Percentiles rank a stretch among this genome's conserved stretches.
phyloP scores from a whole-genome alignment of 2,888 invertebrate genomes.

The Hyles lineata region DNA sequence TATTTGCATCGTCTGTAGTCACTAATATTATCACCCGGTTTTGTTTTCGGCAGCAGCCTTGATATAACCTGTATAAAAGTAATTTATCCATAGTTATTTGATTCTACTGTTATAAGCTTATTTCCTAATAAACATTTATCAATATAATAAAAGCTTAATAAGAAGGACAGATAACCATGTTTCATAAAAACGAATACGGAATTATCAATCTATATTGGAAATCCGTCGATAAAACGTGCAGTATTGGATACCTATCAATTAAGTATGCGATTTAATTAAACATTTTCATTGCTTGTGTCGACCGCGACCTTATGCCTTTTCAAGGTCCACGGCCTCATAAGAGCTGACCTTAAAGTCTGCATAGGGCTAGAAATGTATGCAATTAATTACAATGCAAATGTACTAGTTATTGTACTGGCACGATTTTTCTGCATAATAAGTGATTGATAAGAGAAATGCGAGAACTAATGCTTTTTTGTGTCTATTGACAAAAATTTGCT shows the following conservation, averaged over 20 bases:
- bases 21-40: too few relatives aligned
- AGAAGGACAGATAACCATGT: too few relatives aligned
- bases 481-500: too few relatives aligned
- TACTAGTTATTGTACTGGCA: background rate
- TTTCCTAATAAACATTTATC: too few relatives aligned
- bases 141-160: too few relatives aligned
- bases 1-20: too few relatives aligned
- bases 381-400: background rate
- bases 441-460: background rate
- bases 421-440: background rate
- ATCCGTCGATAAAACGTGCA: background rate
- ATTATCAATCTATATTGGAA: background rate
- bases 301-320: background rate
- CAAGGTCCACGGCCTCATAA: slow-evolving; percentile 3
- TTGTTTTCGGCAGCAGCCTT: too few relatives aligned
- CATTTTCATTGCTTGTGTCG: background rate
- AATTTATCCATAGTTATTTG: too few relatives aligned
- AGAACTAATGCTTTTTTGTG: background rate
- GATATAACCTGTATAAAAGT: too few relatives aligned
- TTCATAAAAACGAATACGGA: background rate
- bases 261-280: background rate
- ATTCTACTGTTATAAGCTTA: too few relatives aligned
- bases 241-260: background rate
- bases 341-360: background rate
- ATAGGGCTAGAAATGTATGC: background rate